Evolutionary conservation across 2,797 vertebrate genomes (phyloP).

Genomic region (Enteromius argenteus): DNA sequence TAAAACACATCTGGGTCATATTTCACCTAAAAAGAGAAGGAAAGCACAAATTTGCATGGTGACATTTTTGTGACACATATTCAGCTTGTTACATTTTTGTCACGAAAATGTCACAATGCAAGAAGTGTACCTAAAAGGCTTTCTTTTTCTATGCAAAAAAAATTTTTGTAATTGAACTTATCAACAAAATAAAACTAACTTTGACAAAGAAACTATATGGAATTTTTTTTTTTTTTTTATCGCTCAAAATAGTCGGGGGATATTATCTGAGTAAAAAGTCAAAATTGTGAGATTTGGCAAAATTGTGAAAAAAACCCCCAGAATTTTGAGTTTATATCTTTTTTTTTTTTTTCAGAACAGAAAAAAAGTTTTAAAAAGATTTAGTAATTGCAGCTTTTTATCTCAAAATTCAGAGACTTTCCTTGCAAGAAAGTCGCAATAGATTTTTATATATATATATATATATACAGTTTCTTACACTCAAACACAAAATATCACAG

Average conservation of each 20-base stretch:
- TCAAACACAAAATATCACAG: background rate
- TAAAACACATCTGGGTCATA: constrained; percentile 29
- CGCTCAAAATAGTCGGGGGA: no score
- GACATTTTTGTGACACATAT: background rate
- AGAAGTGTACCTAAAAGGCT: background rate
- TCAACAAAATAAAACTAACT: no score
- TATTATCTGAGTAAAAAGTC: background rate
- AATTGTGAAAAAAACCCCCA: background rate
- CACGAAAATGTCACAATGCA: background rate
- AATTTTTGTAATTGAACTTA: background rate
- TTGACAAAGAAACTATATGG: no score
- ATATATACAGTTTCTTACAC: background rate
- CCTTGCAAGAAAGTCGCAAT: background rate
- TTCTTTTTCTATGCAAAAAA: background rate
- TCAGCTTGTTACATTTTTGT: background rate
- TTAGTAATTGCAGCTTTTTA: background rate
- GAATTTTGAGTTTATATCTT: no score
- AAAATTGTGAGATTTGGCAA: no score
- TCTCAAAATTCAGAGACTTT: background rate
- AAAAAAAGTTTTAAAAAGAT: background rate
- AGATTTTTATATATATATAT: background rate
- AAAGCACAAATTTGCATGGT: background rate
- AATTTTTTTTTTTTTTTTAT: background rate
- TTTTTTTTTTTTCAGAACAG: background rate
- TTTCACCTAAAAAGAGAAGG: constrained; percentile 21